Evolutionary conservation across 2,888 invertebrate species (phyloP).

Genomic region (Myopa tessellatipennis): DNA sequence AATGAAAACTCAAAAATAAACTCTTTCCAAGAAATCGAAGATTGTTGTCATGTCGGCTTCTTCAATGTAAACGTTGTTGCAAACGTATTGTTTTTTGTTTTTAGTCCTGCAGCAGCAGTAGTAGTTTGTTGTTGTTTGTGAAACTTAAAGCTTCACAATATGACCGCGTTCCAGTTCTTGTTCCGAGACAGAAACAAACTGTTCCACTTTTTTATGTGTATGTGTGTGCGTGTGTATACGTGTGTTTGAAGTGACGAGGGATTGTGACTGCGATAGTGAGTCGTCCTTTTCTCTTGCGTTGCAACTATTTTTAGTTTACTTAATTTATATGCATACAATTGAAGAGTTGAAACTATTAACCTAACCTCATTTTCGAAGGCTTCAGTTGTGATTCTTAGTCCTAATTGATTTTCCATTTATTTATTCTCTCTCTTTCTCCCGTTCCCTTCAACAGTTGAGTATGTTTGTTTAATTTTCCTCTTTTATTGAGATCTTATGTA

Average conservation of each 20-base stretch:
- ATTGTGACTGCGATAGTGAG: no score
- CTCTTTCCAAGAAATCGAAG: not conserved
- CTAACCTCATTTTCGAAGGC: not conserved
- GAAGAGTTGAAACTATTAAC: constrained; percentile 6
- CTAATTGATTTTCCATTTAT: not conserved
- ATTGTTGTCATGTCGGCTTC: constrained; percentile 5
- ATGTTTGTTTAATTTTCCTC: no score
- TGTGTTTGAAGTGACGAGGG: not conserved
- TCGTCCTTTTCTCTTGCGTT: not conserved
- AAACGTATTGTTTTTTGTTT: not conserved
- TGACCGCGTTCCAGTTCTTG: constrained; percentile 7
- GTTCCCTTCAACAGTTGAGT: no score
- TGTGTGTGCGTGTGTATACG: not conserved
- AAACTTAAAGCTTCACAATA: not conserved
- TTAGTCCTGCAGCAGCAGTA: not conserved
- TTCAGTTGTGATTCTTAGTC: not conserved
- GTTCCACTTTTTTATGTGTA: not conserved
- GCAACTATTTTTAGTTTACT: not conserved
- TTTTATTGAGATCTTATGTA: no score
- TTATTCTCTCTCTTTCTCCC: no score
- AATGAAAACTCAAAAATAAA: not conserved
- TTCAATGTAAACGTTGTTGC: not conserved
- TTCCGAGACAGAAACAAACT: not conserved
- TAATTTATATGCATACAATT: not conserved
- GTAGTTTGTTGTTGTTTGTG: not conserved